These are phyloP conservation scores for Glomeris marginata DNA, from an alignment of 2,888 invertebrate species.

Conservation along the genomic window DNA sequence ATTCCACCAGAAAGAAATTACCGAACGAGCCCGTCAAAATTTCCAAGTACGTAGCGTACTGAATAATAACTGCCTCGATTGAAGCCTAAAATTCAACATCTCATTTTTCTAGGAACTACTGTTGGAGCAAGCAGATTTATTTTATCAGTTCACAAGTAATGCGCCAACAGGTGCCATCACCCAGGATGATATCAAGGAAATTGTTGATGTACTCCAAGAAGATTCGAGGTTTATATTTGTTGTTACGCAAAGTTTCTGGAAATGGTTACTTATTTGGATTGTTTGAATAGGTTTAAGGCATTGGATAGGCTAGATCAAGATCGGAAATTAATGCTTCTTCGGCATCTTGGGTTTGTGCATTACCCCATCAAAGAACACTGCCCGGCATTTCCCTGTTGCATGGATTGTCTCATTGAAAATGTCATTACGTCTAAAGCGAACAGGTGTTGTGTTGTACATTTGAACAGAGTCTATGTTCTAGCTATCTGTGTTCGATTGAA, in stretches of 20 bases:
- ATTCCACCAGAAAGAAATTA: constrained; percentile 77
- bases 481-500: too few relatives aligned
- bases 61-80: constrained; percentile 7
- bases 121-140: constrained; percentile 80
- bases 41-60: constrained; percentile 43
- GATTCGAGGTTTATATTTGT: constrained; percentile 55
- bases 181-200: constrained; percentile 84
- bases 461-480: constrained; percentile 10
- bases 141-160: constrained; percentile 81
- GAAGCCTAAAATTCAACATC: constrained; percentile 7
- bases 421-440: constrained; percentile 52
- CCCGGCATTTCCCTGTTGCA: constrained; percentile 70
- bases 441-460: constrained; percentile 30
- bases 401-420: constrained; percentile 59
- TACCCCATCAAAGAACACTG: constrained; percentile 90
- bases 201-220: constrained; percentile 77
- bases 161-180: constrained; percentile 77
- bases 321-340: constrained; percentile 81
- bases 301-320: constrained; percentile 88
- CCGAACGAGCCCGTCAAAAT: constrained; percentile 75
- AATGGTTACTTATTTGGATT: constrained; percentile 14
- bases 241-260: neutral
- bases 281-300: constrained; percentile 60
- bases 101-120: constrained; percentile 54
- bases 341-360: constrained; percentile 89